Conservation (phyloP, 2,797 vertebrate species). For the Pygocentrus nattereri region DNA sequence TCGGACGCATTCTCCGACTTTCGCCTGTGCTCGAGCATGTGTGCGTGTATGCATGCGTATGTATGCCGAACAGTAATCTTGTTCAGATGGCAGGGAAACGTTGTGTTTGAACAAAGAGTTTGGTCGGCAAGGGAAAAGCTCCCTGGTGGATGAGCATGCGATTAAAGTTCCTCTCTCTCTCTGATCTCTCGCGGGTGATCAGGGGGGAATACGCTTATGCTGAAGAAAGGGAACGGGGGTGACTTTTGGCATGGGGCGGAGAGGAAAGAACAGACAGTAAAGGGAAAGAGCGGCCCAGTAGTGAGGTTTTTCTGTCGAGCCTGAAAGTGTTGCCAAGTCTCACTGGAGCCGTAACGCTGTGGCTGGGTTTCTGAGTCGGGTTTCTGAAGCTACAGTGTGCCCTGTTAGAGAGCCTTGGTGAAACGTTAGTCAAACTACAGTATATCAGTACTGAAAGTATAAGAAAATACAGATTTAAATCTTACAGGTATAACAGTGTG, state of each 20-base stretch:
- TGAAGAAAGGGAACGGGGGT: constrained; percentile 66
- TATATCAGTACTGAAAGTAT: not conserved
- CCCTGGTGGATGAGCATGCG: constrained; percentile 73
- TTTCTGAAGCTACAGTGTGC: not conserved
- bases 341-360: not conserved
- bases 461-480: not conserved
- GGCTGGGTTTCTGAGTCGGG: constrained; percentile 1
- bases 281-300: constrained; percentile 7
- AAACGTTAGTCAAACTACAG: constrained; percentile 4
- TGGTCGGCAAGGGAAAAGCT: constrained; percentile 70
- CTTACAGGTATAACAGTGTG: not conserved
- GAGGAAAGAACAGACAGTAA: constrained; percentile 25
- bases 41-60: constrained; percentile 18
- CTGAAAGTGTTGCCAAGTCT: constrained; percentile 17
- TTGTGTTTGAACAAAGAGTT: constrained; percentile 78
- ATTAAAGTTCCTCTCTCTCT: constrained; percentile 72
- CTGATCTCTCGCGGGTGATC: constrained; percentile 74
- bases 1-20: constrained; percentile 4
- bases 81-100: constrained; percentile 72
- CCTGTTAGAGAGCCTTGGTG: not conserved
- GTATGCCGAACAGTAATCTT: constrained; percentile 66
- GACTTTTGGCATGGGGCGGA: constrained; percentile 46
- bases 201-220: constrained; percentile 77
- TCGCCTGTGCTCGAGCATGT: not conserved
- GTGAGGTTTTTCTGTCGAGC: not conserved